Conservation (phyloP, 2,797 vertebrate genomes). For the Mormyrus proboscirostris region DNA sequence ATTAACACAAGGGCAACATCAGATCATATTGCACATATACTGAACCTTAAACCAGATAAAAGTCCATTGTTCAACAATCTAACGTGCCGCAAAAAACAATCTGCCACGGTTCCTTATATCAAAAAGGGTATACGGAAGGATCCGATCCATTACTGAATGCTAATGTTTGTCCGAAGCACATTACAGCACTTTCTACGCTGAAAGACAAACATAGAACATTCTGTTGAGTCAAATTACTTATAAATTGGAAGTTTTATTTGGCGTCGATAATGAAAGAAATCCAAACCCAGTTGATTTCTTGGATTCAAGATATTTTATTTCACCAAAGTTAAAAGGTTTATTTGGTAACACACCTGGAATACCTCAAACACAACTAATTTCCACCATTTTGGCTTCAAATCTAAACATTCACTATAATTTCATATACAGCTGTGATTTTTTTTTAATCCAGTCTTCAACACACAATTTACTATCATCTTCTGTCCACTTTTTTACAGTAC, state of each 20-base stretch:
- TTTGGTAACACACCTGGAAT: conserved; percentile 35
- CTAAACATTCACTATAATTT: conserved; percentile 1
- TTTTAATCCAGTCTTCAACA: neutral
- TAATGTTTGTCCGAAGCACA: neutral
- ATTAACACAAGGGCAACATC: neutral
- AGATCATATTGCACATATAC: neutral
- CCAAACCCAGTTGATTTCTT: conserved; percentile 3
- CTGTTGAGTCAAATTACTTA: neutral
- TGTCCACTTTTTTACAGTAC: conserved; percentile 23
- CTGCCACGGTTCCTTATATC: neutral
- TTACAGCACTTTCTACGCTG: too few species aligned
- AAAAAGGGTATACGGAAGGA: neutral
- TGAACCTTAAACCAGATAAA: neutral
- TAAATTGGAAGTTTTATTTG: neutral
- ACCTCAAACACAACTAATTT: conserved; percentile 41
- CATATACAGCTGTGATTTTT: conserved; percentile 19
- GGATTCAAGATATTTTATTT: conserved; percentile 49
- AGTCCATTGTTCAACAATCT: neutral
- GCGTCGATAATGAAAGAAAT: neutral
- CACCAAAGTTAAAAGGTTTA: conserved; percentile 36
- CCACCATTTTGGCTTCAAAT: conserved; percentile 8
- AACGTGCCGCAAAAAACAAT: neutral
- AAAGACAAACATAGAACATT: neutral
- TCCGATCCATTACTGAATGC: neutral
- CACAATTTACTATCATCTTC: neutral